These are phyloP conservation scores for Masnerella sp. DNA, from an alignment of 2,888 invertebrate genomes.

Conservation along the genomic window DNA sequence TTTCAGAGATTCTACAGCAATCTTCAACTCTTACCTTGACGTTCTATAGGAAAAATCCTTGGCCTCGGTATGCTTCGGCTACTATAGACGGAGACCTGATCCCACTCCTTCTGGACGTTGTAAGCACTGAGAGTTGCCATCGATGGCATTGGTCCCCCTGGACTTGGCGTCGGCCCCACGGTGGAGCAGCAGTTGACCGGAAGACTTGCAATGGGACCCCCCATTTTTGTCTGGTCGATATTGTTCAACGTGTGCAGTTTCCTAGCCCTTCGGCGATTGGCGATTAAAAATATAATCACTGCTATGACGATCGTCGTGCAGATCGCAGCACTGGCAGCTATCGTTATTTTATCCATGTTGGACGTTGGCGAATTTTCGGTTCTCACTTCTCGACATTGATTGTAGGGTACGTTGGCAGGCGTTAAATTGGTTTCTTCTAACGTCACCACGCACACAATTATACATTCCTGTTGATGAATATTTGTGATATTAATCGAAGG, in stretches of 20 bases:
- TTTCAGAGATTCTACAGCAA: neutral
- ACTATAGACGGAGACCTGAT: slow-evolving; percentile 93
- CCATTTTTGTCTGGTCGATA: slow-evolving; percentile 84
- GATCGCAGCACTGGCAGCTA: slow-evolving; percentile 94
- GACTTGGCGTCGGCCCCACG: slow-evolving; percentile 85
- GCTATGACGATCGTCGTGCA: slow-evolving; percentile 95
- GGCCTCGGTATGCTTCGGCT: slow-evolving; percentile 93
- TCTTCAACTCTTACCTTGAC: slow-evolving; percentile 75
- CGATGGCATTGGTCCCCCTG: slow-evolving; percentile 86
- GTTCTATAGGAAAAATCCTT: slow-evolving; percentile 87
- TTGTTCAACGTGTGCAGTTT: slow-evolving; percentile 84
- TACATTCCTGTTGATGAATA: slow-evolving; percentile 90
- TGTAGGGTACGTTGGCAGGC: slow-evolving; percentile 90
- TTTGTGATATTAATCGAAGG: neutral
- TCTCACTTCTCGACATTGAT: slow-evolving; percentile 92
- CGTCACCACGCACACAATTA: slow-evolving; percentile 95
- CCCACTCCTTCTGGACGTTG: slow-evolving; percentile 92
- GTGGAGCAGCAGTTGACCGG: slow-evolving; percentile 89
- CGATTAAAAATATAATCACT: slow-evolving; percentile 92
- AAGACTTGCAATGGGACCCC: slow-evolving; percentile 84
- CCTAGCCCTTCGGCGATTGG: slow-evolving; percentile 87
- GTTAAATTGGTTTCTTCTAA: slow-evolving; percentile 92
- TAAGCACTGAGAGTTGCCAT: slow-evolving; percentile 90
- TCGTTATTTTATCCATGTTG: slow-evolving; percentile 97
- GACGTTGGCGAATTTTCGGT: slow-evolving; percentile 90